A percentile compares a stretch with the other conserved stretches of the same genome.
phyloP scores from a whole-genome alignment of 2,888 invertebrate species.

The Uloborus plumipes region DNA sequence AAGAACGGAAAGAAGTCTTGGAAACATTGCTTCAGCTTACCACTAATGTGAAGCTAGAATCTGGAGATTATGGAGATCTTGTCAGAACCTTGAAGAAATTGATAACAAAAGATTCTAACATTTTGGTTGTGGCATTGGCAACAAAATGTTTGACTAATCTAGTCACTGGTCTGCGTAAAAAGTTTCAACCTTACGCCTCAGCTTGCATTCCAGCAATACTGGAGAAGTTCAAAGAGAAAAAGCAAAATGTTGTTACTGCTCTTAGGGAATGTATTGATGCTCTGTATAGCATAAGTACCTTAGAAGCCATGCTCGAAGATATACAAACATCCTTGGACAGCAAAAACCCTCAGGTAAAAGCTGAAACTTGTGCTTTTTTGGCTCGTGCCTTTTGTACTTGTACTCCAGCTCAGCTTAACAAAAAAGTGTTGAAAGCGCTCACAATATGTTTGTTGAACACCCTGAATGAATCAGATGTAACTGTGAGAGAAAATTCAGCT shows the following conservation, averaged over 20 bases:
- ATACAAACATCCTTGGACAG: slow-evolving; percentile 87
- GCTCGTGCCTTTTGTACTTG: slow-evolving; percentile 86
- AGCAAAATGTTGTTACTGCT: slow-evolving; percentile 87
- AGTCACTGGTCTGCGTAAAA: slow-evolving; percentile 87
- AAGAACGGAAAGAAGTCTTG: slow-evolving; percentile 91
- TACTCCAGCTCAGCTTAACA: slow-evolving; percentile 85
- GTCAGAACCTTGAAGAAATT: slow-evolving; percentile 90
- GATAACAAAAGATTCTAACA: slow-evolving; percentile 94
- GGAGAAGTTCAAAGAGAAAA: slow-evolving; percentile 98
- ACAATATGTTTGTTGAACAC: slow-evolving; percentile 82
- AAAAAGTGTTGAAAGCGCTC: slow-evolving; percentile 89
- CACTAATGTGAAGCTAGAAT: slow-evolving; percentile 84
- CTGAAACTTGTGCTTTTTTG: slow-evolving; percentile 87
- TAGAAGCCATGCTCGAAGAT: slow-evolving; percentile 77
- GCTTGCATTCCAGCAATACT: slow-evolving; percentile 80
- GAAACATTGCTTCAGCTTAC: slow-evolving; percentile 85
- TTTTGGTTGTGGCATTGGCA: slow-evolving; percentile 89
- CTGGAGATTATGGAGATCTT: slow-evolving; percentile 92
- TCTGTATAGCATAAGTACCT: slow-evolving; percentile 76
- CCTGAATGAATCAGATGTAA: slow-evolving; percentile 80
- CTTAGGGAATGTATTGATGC: slow-evolving; percentile 85
- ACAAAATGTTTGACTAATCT: slow-evolving; percentile 86
- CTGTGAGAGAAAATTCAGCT: slow-evolving; percentile 91
- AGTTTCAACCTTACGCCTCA: slow-evolving; percentile 86
- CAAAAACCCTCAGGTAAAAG: slow-evolving; percentile 91